Base-by-base conservation (phyloP, 2,888 invertebrate species). In the Argyresthia albistria region DNA sequence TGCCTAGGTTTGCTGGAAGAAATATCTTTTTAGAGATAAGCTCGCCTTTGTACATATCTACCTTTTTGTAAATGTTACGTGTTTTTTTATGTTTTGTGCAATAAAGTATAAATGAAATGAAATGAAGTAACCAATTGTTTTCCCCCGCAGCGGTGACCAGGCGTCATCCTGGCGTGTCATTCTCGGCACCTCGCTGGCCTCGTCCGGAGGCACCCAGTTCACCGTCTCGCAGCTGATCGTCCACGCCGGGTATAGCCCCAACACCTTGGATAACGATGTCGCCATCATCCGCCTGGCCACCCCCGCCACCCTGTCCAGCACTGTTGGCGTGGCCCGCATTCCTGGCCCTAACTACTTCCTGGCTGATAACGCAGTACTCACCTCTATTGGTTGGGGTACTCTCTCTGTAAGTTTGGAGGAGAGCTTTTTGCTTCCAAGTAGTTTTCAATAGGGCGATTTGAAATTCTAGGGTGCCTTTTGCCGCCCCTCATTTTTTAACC, bases 131-230 rank as follows among this genome's bases (percentile, higher is more conserved):
- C 25, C 25, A 25, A 6, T 25, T 25, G 2, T 25, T 25, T 25
- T 4, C 25, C 25, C 6, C 25, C 46, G 4, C 59, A 71, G 70
- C 6, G 62, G 63, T 43, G 65, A 69, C 45, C 9, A 56, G 25
- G 52, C 59, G 0, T 51, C 11, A 16, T 58, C 55, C 53, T 72
- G 69, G 69, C 66, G 66, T 0, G 45, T 64, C 4, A 63, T 67
- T 1, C 56, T 65, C 4, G 72, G 73, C 1, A 70, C 73, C 0
- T 55, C 60, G 4, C 54, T 48, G 9, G 55, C 57, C 10, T 65
- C 60, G 59, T 67, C 68, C 51, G 71, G 72, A 7, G 75, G 75
- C 16, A 52, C 47, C 4, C 59, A 70, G 1, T 60, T 64, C 57
- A 53, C 51, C 8, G n/a, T 54, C 7, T 36, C 36, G 0, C 35